Base-by-base conservation (phyloP, 1,140 invertebrate genomes). In the Drosophila serrata region DNA sequence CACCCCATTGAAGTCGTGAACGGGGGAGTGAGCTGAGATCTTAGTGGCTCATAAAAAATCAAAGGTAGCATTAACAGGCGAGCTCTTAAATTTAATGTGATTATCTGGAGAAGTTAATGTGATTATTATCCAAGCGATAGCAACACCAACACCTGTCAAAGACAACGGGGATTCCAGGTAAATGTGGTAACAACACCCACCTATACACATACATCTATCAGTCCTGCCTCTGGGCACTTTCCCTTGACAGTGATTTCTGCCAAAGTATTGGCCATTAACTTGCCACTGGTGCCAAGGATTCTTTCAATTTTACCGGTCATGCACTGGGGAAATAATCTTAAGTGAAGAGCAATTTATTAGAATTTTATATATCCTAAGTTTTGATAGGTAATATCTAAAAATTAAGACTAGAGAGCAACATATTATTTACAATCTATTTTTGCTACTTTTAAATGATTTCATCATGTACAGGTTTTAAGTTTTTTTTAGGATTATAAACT, bases 61-160 rank as follows among this genome's bases (percentile, higher is more conserved):
- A 88, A 67, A 78, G 49, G 59, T 29, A 70, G 40, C 69, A 65
- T 62, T 75, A 82, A 74, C 57, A 33, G 59, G 55, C 39, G 59
- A 59, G 62, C 63, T 80, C 70, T 73, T 62, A 82, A 80, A 82
- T 87, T 78, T 82, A 90, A 88, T 90, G 84, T 75, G 85, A 81
- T 88, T 88, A 90, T 88, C 81, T 70, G 81, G 39, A 70, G 72
- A 84, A 85, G 85, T 81, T 90, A 90, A 88, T 90, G 85, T 81
- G 85, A 90, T 88, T 88, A 88, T 88, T 85, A 88, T 63, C 68
- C 63, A 48, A 55, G 45, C 17, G 39, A 37, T 72, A 64, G 82
- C 82, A 75, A 67, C 73, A 70, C 67, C 49, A 49, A 79, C 61
- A 63, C 57, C 57, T 51, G 58, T 33, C 37, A 17, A 40, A n/a